A percentile compares a stretch with the other conserved stretches of the same genome.
Conservation (phyloP, 2,113 vertebrate genomes). For the Tenebrosternarchus preto region DNA sequence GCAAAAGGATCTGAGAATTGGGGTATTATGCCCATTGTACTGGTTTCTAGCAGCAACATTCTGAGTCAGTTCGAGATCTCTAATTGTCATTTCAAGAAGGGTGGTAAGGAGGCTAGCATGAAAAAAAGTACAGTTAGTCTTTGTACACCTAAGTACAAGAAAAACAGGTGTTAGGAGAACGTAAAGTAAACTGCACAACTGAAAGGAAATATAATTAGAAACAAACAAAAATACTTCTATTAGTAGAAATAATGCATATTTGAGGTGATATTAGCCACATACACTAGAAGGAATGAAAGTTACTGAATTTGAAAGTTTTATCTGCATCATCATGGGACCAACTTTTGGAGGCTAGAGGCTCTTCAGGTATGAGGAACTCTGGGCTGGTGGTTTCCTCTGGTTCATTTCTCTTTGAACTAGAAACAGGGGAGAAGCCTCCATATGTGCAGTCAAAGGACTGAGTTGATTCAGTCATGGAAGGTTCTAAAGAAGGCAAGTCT, state of each 20-base stretch:
- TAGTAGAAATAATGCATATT: neutral
- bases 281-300: constrained; percentile 64
- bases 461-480: constrained; percentile 37
- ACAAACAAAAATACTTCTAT: too few relatives aligned
- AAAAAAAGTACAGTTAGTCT: too few relatives aligned
- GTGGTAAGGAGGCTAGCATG: too few relatives aligned
- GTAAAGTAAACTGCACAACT: constrained; percentile 13
- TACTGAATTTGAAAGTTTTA: constrained; percentile 63
- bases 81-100: too few relatives aligned
- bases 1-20: too few relatives aligned
- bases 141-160: too few relatives aligned
- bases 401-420: constrained; percentile 62
- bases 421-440: neutral
- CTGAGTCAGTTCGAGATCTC: too few relatives aligned
- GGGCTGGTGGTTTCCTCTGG: constrained; percentile 77
- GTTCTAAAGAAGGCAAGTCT: neutral
- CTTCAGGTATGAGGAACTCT: constrained; percentile 48
- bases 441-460: constrained; percentile 40
- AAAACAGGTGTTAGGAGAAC: neutral
- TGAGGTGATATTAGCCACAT: neutral
- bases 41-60: too few relatives aligned
- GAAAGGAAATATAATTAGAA: neutral
- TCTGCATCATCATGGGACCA: constrained; percentile 55
- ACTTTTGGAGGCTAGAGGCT: constrained; percentile 60
- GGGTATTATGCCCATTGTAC: too few relatives aligned